Evolutionary conservation across 2,888 invertebrate species (phyloP).

Genomic region (Baronia brevicornis): DNA sequence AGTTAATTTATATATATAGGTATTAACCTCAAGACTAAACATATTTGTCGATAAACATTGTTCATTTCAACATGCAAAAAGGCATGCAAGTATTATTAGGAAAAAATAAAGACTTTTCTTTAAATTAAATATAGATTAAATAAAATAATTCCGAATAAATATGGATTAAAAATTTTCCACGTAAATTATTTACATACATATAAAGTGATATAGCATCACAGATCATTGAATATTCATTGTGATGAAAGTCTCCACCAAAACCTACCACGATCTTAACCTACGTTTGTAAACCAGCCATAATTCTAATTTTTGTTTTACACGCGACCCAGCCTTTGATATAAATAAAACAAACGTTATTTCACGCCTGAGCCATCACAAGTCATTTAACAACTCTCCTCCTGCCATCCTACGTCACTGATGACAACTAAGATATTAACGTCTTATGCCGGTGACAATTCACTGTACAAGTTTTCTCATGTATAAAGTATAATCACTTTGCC

Average conservation of each 20-base stretch:
- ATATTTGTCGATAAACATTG: conserved; percentile 1
- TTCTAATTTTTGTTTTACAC: conserved; percentile 39
- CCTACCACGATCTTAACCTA: conserved; percentile 18
- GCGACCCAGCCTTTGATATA: conserved; percentile 50
- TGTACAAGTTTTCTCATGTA: no score
- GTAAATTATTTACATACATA: no score
- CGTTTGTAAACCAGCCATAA: conserved; percentile 19
- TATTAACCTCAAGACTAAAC: no score
- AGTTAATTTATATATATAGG: conserved; percentile 1
- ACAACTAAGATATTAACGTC: no score
- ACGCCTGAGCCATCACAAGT: conserved; percentile 19
- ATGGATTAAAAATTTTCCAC: no score
- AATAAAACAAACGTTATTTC: conserved; percentile 14
- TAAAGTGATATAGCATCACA: conserved; percentile 24
- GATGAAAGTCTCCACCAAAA: conserved; percentile 14
- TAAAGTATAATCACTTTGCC: no score
- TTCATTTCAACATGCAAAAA: conserved; percentile 3
- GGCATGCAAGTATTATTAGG: no score
- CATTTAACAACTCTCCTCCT: conserved; percentile 3
- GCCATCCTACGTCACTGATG: no score
- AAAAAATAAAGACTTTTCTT: no score
- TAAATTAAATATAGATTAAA: no score
- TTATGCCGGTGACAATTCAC: no score
- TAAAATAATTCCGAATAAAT: no score
- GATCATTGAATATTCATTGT: conserved; percentile 20